Percentiles rank a stretch among this genome's conserved stretches.
Evolutionary conservation across 2,888 invertebrate species (phyloP).

Genomic region (Lumbricus terrestris): DNA sequence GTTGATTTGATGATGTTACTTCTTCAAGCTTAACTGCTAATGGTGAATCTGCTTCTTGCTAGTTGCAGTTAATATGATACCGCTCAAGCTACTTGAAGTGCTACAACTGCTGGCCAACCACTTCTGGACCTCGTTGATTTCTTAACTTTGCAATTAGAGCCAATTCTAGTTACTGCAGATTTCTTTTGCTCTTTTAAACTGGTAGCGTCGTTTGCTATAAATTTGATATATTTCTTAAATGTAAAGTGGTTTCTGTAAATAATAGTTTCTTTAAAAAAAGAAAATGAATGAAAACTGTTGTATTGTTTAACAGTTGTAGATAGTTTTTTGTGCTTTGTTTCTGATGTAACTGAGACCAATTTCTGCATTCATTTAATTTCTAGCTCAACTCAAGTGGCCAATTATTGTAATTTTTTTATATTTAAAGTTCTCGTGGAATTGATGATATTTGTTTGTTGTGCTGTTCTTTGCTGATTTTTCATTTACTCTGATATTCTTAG

Average conservation of each 20-base stretch:
- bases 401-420: background rate
- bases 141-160: too few relatives aligned
- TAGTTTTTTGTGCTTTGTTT: background rate
- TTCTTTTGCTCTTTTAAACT: background rate
- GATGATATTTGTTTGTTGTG: background rate
- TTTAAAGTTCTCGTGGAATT: background rate
- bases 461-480: background rate
- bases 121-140: too few relatives aligned
- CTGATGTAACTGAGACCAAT: background rate
- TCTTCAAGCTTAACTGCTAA: too few relatives aligned
- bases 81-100: too few relatives aligned
- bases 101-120: too few relatives aligned
- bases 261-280: background rate
- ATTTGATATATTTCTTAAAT: background rate
- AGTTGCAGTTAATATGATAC: too few relatives aligned
- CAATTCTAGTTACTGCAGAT: background rate
- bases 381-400: background rate
- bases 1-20: too few relatives aligned
- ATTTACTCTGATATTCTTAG: background rate
- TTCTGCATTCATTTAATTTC: background rate
- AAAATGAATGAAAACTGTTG: background rate
- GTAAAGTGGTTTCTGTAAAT: background rate
- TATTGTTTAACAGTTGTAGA: background rate
- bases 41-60: too few relatives aligned
- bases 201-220: background rate